Evolutionary conservation across 2,888 invertebrate genomes (phyloP), one percentile per base, ranked within the genome.

Genomic region (Euplexia lucipara): DNA sequence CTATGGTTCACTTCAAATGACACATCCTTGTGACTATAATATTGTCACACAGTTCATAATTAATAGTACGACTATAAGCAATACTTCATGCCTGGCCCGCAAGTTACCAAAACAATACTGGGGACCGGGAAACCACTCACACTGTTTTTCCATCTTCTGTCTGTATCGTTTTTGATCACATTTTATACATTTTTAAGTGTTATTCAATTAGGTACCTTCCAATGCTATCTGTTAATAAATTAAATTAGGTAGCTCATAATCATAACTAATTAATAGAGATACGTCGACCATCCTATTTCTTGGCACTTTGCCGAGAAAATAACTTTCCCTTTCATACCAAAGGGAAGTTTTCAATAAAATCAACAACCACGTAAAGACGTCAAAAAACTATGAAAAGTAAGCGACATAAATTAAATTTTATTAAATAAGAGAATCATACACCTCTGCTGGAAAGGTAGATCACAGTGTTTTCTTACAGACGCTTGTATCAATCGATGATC

Each of bases 191-290:
- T 51, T 22, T 34, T 4, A 18, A 39, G 18, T 34, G n/a, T 34
- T 65, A 10, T 32, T 65, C 3, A 34, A 41, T 2, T 18, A 41
- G 39, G n/a, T n/a, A n/a, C n/a, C n/a, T 39, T 48, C 14, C 37
- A 37, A 16, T 16, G 20, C 20, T 12, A n/a, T 3, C 10, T 39
- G n/a, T 34, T 9, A 52, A 26, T 32, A 18, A 39, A 45, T 39
- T n/a, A 16, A 37, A 18, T 16, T 45, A 58, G 8, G 22, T 10
- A 20, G 20, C 7, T 37, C 20, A 9, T 26, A 26, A 20, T 14
- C 0, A 10, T 30, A 26, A 6, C 16, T 20, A 34, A 39, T 9
- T 70, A 59, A 59, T 18, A 39, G n/a, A 26, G 12, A 16, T 16
- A 18, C 3, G 12, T 37, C 5, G 4, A 5, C 3, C 1, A 3